Evolutionary conservation across 2,797 vertebrate genomes (phyloP).

Genomic region (Ataeniobius toweri): DNA sequence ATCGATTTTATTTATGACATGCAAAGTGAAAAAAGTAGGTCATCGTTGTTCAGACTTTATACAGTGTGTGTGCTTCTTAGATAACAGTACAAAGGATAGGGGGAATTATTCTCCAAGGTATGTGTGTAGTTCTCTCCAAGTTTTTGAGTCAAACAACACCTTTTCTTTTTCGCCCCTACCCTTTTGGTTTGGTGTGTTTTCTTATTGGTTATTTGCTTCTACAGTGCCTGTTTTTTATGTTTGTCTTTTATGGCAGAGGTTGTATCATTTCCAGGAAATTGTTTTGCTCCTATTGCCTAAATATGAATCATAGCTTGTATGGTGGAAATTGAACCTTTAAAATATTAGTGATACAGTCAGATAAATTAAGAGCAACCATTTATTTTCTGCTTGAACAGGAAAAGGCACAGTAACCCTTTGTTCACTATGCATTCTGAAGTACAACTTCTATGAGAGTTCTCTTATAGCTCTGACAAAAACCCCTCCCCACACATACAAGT

Average conservation of each 20-base stretch:
- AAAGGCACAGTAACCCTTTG: too few species aligned
- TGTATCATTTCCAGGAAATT: background rate
- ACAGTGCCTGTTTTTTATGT: background rate
- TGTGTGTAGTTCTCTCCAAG: constrained; percentile 62
- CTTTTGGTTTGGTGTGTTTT: constrained; percentile 13
- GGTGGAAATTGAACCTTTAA: too few species aligned
- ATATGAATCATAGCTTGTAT: background rate
- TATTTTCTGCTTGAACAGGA: too few species aligned
- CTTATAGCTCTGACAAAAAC: too few species aligned
- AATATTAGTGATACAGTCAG: too few species aligned
- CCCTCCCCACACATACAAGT: too few species aligned
- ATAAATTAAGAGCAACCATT: too few species aligned
- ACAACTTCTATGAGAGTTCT: too few species aligned
- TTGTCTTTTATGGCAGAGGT: background rate
- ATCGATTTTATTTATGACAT: constrained; percentile 77
- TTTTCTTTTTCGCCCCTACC: constrained; percentile 34
- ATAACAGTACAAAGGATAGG: constrained; percentile 66
- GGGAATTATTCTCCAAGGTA: constrained; percentile 57
- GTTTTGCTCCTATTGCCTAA: background rate
- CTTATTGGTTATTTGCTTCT: background rate
- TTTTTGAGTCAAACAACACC: constrained; percentile 71
- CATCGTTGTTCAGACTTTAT: constrained; percentile 71
- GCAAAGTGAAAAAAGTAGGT: constrained; percentile 79
- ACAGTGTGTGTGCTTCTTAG: constrained; percentile 73
- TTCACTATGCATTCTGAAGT: too few species aligned